Evolutionary conservation across 2,113 vertebrate species (phyloP), one percentile per base, ranked within the genome.

Genomic region (Peromyscus polionotus): DNA sequence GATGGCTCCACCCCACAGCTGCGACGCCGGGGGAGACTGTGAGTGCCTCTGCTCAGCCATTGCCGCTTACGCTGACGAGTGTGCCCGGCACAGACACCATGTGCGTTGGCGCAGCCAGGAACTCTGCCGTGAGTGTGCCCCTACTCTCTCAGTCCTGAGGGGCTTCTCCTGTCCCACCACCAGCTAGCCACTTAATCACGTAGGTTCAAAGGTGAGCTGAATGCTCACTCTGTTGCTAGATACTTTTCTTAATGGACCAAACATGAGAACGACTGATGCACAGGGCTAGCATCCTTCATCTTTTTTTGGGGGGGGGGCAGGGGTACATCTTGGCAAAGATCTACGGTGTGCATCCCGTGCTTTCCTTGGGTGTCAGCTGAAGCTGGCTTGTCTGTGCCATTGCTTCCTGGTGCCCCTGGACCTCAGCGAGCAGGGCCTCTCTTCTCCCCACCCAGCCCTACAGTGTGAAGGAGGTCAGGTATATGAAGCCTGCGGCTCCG

Each of bases 41-140:
- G 99, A 99, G 97, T 99, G 99, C 97, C 98, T 99, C 67, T 99
- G 99, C 96, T 99, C 99, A 0, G 99, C 99, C 95, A 98, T 99
- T 0, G 99, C 99, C 48, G 93, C 99, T 61, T 99, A 99, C 0
- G 99, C 99, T 0, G 99, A 99, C 24, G 99, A 99, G 96, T 99
- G 99, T 63, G 98, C 99, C 98, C 98, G 97, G 8, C 98, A 94
- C 0, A 99, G 99, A 5, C 48, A 99, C 8, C 99, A 98, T 5
- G 73, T 99, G 70, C 99, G 98, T 97, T 99, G 99, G 99, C 97
- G 99, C 95, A 99, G 99, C 90, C 99, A 99, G 98, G 99, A 99
- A 16, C 99, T 99, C 77, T 99, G 99, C 93, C 99, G 99, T 99
- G 99, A 97, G 99, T 97, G 61, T 22, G 6, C 68, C 83, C 39